phyloP scores from a whole-genome alignment of 37 sponge, comb jelly and placozoan genomes.

The Axinella damicornis region DNA sequence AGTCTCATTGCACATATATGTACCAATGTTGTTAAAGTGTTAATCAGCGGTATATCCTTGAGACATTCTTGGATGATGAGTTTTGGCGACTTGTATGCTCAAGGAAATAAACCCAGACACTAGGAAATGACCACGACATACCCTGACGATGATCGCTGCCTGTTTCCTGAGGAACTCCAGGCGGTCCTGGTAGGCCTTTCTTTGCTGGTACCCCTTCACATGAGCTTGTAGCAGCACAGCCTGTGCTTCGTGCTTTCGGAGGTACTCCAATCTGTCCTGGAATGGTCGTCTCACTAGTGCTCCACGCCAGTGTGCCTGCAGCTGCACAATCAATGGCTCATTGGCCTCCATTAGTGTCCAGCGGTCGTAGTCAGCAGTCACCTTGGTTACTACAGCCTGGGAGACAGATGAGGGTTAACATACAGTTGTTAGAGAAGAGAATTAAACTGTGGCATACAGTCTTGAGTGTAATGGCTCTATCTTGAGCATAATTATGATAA shows the following conservation, averaged over 20 bases:
- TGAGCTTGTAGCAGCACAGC: constrained; percentile 70
- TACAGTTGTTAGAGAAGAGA: no score
- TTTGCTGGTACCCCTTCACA: constrained; percentile 76
- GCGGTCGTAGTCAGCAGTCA: constrained; percentile 92
- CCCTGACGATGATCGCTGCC: constrained; percentile 70
- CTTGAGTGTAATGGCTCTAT: no score
- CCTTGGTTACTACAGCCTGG: constrained; percentile 85
- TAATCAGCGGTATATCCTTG: no score
- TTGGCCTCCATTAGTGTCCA: constrained; percentile 91
- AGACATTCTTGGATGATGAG: no score
- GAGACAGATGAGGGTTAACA: not conserved
- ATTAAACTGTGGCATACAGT: no score
- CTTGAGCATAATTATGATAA: no score
- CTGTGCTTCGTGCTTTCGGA: constrained; percentile 61
- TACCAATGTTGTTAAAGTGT: no score
- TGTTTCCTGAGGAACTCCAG: constrained; percentile 80
- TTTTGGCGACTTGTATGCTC: no score
- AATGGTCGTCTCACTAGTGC: constrained; percentile 67
- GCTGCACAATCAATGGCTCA: constrained; percentile 81
- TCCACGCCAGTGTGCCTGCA: constrained; percentile 90
- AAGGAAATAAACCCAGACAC: no score
- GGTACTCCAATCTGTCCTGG: constrained; percentile 68
- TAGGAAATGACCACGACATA: no score
- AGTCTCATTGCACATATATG: no score
- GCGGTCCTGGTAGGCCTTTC: constrained; percentile 76